Percentiles rank a stretch among this genome's conserved stretches.
These are phyloP conservation scores for Aspidiotus destructor DNA, from an alignment of 2,888 invertebrate genomes.

Conservation along the genomic window DNA sequence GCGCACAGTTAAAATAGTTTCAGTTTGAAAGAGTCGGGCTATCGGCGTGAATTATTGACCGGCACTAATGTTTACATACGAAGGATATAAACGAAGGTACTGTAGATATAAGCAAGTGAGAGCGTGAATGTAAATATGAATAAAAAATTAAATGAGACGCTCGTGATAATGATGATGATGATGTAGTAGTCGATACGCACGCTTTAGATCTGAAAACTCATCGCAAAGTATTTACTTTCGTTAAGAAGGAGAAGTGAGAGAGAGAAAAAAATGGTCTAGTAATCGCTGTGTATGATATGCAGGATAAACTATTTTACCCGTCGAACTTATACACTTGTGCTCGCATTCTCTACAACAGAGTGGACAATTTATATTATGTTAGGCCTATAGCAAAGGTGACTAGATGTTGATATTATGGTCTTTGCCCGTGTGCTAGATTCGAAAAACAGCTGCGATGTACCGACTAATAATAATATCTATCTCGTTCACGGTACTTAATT, in stretches of 20 bases:
- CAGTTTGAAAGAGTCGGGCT: neutral
- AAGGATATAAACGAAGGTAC: neutral
- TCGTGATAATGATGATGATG: constrained; percentile 11
- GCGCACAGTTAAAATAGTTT: neutral
- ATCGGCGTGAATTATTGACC: constrained; percentile 22
- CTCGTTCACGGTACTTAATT: constrained; percentile 21
- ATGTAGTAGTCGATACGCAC: constrained; percentile 17
- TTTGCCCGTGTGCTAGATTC: too few relatives aligned
- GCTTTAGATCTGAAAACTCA: constrained; percentile 13
- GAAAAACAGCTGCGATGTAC: too few relatives aligned
- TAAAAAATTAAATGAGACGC: constrained; percentile 20
- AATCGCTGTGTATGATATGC: neutral
- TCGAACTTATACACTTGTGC: neutral
- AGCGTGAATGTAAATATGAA: constrained; percentile 30
- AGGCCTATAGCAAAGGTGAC: too few relatives aligned
- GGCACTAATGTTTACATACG: constrained; percentile 20
- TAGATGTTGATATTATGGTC: too few relatives aligned
- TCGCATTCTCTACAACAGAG: too few relatives aligned
- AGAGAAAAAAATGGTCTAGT: neutral
- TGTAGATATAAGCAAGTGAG: constrained; percentile 14
- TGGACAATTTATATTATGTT: too few relatives aligned
- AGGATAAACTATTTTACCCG: neutral
- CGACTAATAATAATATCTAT: constrained; percentile 1
- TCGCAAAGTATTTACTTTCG: constrained; percentile 10
- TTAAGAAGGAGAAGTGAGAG: neutral